Evolutionary conservation across 2,888 invertebrate genomes (phyloP).

Genomic region (Colostygia pectinataria): DNA sequence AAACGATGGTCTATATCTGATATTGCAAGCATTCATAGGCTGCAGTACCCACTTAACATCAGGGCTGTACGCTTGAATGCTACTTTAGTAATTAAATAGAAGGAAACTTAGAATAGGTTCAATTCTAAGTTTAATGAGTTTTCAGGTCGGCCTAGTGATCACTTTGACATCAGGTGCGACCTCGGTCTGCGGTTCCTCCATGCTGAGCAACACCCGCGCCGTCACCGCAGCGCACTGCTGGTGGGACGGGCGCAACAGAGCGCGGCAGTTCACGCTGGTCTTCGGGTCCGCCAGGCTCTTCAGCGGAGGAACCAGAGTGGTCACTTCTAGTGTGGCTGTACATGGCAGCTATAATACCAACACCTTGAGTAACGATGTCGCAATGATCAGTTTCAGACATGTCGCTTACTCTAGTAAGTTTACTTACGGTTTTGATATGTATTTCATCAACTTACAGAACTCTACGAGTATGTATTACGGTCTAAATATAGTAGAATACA

Average conservation of each 20-base stretch:
- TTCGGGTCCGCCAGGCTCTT: slow-evolving; percentile 44
- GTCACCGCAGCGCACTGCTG: slow-evolving; percentile 54
- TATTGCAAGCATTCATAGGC: too few species aligned
- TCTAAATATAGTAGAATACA: too few species aligned
- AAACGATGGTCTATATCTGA: too few species aligned
- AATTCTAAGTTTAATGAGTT: background rate
- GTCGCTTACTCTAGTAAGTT: slow-evolving; percentile 44
- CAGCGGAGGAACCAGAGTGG: slow-evolving; percentile 42
- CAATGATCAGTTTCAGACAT: slow-evolving; percentile 35
- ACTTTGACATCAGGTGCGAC: slow-evolving; percentile 40
- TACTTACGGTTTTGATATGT: background rate
- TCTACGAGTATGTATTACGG: too few species aligned
- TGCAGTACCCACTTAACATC: too few species aligned
- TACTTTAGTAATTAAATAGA: too few species aligned
- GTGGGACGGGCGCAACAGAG: slow-evolving; percentile 45
- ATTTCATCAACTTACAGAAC: too few species aligned
- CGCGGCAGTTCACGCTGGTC: slow-evolving; percentile 49
- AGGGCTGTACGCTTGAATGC: too few species aligned
- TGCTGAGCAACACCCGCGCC: slow-evolving; percentile 41
- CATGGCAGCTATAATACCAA: slow-evolving; percentile 38
- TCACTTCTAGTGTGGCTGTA: slow-evolving; percentile 39
- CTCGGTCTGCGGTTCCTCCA: slow-evolving; percentile 46
- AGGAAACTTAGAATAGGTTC: too few species aligned
- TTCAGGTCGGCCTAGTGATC: slow-evolving; percentile 43
- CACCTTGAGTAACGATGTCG: slow-evolving; percentile 42